phyloP scores from a whole-genome alignment of 2,113 vertebrate species.

The Labeo catla region DNA sequence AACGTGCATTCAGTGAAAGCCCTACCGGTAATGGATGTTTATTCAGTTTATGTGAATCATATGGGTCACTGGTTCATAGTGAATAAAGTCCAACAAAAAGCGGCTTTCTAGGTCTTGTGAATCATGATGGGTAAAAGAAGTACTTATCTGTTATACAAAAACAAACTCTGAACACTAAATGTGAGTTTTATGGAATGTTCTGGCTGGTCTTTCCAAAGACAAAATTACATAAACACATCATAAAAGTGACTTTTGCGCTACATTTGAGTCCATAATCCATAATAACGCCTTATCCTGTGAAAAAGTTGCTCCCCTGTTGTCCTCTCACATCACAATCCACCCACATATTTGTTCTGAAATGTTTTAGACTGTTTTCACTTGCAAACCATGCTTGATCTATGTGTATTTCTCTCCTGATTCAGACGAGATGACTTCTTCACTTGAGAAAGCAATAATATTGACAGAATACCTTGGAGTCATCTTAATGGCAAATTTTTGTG shows the following conservation, averaged over 20 bases:
- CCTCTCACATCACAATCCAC: too few relatives aligned
- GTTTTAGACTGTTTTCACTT: too few relatives aligned
- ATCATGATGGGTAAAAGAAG: background rate
- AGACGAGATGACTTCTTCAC: too few relatives aligned
- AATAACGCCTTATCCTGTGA: too few relatives aligned
- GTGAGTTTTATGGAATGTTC: background rate
- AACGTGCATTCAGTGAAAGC: background rate
- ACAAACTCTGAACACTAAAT: background rate
- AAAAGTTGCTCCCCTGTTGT: too few relatives aligned
- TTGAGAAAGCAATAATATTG: too few relatives aligned
- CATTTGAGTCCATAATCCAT: background rate
- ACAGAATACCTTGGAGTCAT: too few relatives aligned
- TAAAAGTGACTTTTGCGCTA: background rate
- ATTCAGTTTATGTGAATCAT: background rate
- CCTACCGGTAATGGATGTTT: background rate
- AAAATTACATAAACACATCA: background rate
- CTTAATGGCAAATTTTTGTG: too few relatives aligned
- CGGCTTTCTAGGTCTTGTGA: background rate
- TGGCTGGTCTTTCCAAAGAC: background rate
- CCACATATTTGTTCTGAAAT: too few relatives aligned
- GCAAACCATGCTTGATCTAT: too few relatives aligned
- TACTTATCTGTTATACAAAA: background rate
- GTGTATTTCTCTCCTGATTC: too few relatives aligned
- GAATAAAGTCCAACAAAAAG: background rate
- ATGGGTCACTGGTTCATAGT: conserved; percentile 1